Evolutionary conservation across 2,888 invertebrate genomes (phyloP).

Genomic region (Beris morrisii): DNA sequence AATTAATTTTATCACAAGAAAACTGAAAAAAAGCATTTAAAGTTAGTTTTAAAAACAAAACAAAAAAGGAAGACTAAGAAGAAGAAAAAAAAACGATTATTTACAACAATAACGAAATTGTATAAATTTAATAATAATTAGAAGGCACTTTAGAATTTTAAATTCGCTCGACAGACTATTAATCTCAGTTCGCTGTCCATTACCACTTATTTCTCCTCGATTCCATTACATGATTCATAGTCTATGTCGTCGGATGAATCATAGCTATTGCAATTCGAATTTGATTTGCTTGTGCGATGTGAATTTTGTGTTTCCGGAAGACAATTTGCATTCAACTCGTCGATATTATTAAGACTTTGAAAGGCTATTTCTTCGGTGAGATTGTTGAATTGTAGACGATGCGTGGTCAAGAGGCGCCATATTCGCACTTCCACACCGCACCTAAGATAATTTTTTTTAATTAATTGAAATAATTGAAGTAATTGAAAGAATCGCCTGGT

Average conservation of each 20-base stretch:
- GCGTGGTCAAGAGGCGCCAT: slow-evolving; percentile 78
- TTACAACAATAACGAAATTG: too few relatives aligned
- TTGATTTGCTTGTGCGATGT: slow-evolving; percentile 33
- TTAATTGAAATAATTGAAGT: slow-evolving; percentile 22
- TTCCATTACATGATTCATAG: slow-evolving; percentile 53
- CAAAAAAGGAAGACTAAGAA: too few relatives aligned
- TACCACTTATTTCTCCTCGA: slow-evolving; percentile 26
- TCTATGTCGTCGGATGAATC: slow-evolving; percentile 41
- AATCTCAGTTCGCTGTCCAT: slow-evolving; percentile 9
- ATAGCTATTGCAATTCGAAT: slow-evolving; percentile 37
- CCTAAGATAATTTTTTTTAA: slow-evolving; percentile 47
- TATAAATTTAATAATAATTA: slow-evolving; percentile 8
- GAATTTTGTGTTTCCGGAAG: slow-evolving; percentile 27
- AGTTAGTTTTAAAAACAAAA: too few relatives aligned
- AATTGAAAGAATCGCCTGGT: too few relatives aligned
- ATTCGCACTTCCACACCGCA: slow-evolving; percentile 81
- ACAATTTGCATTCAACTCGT: slow-evolving; percentile 36
- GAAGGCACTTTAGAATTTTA: slow-evolving; percentile 32
- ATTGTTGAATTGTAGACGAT: slow-evolving; percentile 52
- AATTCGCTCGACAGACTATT: slow-evolving; percentile 10
- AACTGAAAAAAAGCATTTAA: too few relatives aligned
- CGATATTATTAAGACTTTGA: slow-evolving; percentile 31
- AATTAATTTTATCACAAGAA: too few relatives aligned
- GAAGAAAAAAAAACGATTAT: too few relatives aligned
- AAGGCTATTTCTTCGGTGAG: slow-evolving; percentile 41